These are phyloP conservation scores for Selene dorsalis DNA, from an alignment of 2,797 vertebrate species.

Conservation along the genomic window DNA sequence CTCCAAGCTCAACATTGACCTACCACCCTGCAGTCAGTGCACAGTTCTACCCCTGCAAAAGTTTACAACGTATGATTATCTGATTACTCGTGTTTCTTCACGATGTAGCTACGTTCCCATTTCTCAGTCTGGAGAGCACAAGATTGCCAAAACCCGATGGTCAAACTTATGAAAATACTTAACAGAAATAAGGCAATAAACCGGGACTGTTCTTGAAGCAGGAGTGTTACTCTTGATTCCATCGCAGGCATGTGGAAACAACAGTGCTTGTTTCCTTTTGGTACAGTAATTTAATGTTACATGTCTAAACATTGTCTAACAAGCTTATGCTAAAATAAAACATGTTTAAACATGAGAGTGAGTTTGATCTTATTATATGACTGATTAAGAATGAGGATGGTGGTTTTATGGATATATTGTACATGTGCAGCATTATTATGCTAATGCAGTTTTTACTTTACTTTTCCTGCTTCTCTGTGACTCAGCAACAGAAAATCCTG, in stretches of 20 bases:
- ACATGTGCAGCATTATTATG: conserved; percentile 14
- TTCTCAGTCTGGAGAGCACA: not conserved
- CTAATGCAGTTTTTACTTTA: conserved; percentile 10
- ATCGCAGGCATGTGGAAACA: conserved; percentile 7
- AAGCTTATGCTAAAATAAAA: conserved; percentile 55
- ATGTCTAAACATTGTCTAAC: conserved; percentile 64
- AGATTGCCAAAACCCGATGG: not conserved
- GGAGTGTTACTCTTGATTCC: conserved; percentile 23
- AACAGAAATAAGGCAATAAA: not conserved
- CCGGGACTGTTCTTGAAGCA: not conserved
- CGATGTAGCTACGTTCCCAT: not conserved
- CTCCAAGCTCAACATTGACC: not conserved
- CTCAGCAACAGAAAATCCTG: conserved; percentile 28
- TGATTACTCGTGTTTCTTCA: not conserved
- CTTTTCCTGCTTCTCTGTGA: conserved; percentile 16
- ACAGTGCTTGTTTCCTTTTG: conserved; percentile 26
- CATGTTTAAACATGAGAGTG: conserved; percentile 36
- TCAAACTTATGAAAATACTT: not conserved
- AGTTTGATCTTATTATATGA: conserved; percentile 4
- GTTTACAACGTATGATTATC: conserved; percentile 21
- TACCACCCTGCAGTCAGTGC: too few species aligned
- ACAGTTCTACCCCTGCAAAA: too few species aligned
- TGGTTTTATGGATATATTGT: not conserved
- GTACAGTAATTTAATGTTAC: conserved; percentile 54
- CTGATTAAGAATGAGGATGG: not conserved